phyloP scores from a whole-genome alignment of 2,888 invertebrate species.

The Mesodorylaimus sp. region DNA sequence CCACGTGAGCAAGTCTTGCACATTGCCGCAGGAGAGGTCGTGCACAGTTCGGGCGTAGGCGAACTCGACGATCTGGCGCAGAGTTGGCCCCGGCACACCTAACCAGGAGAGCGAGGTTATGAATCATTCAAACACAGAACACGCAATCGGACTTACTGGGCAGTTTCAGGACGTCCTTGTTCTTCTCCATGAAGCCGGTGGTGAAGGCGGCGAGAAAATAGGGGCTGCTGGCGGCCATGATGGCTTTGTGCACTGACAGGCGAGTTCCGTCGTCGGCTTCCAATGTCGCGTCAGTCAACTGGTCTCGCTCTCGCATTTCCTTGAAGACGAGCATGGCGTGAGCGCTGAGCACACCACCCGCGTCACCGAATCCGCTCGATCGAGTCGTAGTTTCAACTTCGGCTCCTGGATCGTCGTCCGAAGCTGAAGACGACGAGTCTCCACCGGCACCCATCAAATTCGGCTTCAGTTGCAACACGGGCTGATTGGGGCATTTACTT shows the following conservation, averaged over 20 bases:
- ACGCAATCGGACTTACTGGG: no score
- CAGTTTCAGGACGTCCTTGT: neutral
- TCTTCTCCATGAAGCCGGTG: neutral
- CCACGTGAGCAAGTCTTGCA: neutral
- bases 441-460: no score
- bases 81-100: constrained; percentile 19
- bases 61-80: constrained; percentile 32
- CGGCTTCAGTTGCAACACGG: no score
- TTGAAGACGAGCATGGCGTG: neutral
- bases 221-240: constrained; percentile 6
- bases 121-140: neutral
- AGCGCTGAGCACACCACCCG: no score
- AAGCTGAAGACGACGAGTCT: no score
- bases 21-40: neutral
- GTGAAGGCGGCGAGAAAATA: constrained; percentile 9
- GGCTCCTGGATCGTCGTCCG: no score
- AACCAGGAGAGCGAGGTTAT: neutral
- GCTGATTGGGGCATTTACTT: no score
- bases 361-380: no score
- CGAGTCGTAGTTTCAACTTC: no score
- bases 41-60: neutral
- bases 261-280: neutral
- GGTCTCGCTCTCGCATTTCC: constrained; percentile 7
- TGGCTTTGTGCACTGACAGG: constrained; percentile 9
- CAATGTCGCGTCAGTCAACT: constrained; percentile 8